A percentile compares a stretch with the other conserved stretches of the same genome.
Conservation (phyloP, 2,888 invertebrate species). For the Patella pellucida region DNA sequence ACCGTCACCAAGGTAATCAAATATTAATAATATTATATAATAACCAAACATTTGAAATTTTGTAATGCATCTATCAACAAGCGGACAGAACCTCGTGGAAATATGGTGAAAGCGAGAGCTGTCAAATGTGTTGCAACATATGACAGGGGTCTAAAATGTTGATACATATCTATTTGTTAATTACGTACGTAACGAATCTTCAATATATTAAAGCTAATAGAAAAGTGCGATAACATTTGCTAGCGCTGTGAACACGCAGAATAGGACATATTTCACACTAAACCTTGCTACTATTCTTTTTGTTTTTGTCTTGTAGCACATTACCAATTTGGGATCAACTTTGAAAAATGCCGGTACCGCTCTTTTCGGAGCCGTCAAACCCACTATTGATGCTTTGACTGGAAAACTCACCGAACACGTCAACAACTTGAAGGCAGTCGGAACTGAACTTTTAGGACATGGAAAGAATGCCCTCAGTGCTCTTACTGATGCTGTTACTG, state of each 20-base stretch:
- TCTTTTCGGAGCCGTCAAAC: constrained; percentile 18
- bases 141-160: no score
- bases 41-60: no score
- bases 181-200: no score
- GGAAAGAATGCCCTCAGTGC: constrained; percentile 20
- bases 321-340: constrained; percentile 12
- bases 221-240: no score
- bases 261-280: neutral
- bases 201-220: no score
- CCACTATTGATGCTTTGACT: constrained; percentile 14
- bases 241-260: neutral
- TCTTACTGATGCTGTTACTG: constrained; percentile 14
- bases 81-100: no score
- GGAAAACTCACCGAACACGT: constrained; percentile 16
- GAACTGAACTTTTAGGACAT: constrained; percentile 17
- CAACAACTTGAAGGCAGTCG: constrained; percentile 14
- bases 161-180: no score
- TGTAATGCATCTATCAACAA: no score
- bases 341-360: constrained; percentile 15
- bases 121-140: no score
- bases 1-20: constrained; percentile 8
- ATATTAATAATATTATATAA: no score
- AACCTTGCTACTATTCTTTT: no score
- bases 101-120: no score
- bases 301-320: constrained; percentile 13